Evolutionary conservation across 2,888 invertebrate species (phyloP).

Genomic region (Drosophila bunnanda): DNA sequence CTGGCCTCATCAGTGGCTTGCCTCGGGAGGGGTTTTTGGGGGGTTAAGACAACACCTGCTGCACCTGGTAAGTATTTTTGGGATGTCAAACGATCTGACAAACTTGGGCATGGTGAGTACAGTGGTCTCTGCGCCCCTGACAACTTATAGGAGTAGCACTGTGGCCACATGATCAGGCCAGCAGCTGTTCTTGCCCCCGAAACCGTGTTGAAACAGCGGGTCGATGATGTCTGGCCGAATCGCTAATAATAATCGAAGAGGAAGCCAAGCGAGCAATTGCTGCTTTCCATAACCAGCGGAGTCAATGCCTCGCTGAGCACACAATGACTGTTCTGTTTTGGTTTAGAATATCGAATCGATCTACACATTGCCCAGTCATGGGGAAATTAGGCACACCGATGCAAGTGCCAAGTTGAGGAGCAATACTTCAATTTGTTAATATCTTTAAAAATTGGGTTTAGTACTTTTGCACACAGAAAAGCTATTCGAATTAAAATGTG

Average conservation of each 20-base stretch:
- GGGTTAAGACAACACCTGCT: not conserved
- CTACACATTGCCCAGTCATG: not conserved
- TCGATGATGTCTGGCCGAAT: slow-evolving; percentile 1
- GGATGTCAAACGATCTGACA: not conserved
- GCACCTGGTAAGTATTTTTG: not conserved
- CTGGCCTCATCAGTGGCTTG: slow-evolving; percentile 9
- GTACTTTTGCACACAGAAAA: no score
- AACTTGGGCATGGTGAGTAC: not conserved
- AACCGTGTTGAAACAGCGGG: slow-evolving; percentile 20
- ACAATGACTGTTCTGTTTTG: slow-evolving; percentile 29
- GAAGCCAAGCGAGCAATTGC: slow-evolving; percentile 38
- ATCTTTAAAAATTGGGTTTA: no score
- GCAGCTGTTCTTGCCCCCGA: slow-evolving; percentile 12
- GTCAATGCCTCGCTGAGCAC: slow-evolving; percentile 19
- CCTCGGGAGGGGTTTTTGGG: slow-evolving; percentile 1
- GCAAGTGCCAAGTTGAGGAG: not conserved
- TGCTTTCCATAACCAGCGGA: slow-evolving; percentile 29
- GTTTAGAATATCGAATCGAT: slow-evolving; percentile 12
- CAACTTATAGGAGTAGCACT: slow-evolving; percentile 25
- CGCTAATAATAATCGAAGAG: slow-evolving; percentile 15
- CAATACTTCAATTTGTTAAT: not conserved
- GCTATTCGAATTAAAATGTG: no score
- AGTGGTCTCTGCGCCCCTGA: slow-evolving; percentile 5
- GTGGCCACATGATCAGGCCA: slow-evolving; percentile 18
- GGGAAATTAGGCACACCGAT: not conserved